phyloP scores from a whole-genome alignment of 2,797 vertebrate species.

The Cynopterus sphinx region DNA sequence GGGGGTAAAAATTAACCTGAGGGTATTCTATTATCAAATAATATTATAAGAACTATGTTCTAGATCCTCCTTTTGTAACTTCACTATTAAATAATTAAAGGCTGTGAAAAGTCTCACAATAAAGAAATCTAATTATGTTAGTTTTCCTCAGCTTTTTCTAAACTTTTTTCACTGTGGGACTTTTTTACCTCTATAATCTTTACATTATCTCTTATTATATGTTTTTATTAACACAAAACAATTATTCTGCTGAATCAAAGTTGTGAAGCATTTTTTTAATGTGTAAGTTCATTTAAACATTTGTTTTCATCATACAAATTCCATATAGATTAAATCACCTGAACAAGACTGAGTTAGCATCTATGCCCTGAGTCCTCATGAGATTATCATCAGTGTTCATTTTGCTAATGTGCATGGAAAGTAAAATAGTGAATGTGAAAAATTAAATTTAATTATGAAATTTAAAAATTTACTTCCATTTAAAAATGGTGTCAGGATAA shows the following conservation, averaged over 20 bases:
- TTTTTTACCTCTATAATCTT: background rate
- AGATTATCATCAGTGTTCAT: background rate
- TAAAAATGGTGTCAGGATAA: background rate
- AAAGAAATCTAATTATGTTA: background rate
- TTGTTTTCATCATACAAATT: background rate
- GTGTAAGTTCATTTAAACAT: background rate
- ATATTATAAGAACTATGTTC: background rate
- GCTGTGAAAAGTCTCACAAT: background rate
- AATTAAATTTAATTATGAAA: background rate
- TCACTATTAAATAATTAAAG: background rate
- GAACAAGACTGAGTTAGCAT: background rate
- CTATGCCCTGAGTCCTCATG: background rate
- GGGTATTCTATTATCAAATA: background rate
- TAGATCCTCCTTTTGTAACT: background rate
- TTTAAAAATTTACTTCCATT: background rate
- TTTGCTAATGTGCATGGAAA: background rate
- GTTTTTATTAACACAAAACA: background rate
- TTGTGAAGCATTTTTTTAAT: background rate
- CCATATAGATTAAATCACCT: background rate
- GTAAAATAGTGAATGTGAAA: background rate
- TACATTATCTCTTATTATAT: background rate
- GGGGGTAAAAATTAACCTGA: background rate
- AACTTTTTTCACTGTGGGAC: background rate
- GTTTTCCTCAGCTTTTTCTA: background rate
- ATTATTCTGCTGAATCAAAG: background rate